phyloP scores from a whole-genome alignment of 2,113 vertebrate genomes.

The Plotosus lineatus region DNA sequence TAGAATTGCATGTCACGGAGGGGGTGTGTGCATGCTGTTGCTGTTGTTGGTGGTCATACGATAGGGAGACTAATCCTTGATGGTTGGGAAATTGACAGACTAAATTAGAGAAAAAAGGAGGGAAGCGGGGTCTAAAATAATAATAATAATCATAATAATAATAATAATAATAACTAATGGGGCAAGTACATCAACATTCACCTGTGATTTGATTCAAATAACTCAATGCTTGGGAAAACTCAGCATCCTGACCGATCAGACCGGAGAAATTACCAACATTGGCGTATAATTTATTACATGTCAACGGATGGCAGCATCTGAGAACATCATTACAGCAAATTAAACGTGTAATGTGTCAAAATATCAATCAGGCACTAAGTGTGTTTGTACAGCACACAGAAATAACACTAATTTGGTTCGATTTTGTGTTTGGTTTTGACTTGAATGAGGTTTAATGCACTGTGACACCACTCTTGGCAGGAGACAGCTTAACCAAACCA shows the following conservation, averaged over 20 bases:
- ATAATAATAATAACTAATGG: no score
- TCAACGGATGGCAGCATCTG: not conserved
- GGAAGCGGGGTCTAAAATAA: no score
- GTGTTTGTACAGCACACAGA: not conserved
- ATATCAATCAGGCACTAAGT: not conserved
- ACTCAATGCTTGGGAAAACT: no score
- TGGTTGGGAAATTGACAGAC: no score
- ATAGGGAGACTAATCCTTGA: no score
- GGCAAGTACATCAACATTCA: not conserved
- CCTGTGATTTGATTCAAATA: not conserved
- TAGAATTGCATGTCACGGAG: no score
- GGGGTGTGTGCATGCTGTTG: no score
- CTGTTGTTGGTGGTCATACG: no score
- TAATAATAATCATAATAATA: no score
- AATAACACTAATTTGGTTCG: slow-evolving; percentile 22
- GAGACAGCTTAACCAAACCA: not conserved
- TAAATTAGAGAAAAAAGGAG: no score
- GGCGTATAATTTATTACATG: not conserved
- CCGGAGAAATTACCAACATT: not conserved
- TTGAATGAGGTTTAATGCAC: slow-evolving; percentile 22
- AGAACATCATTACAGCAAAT: not conserved
- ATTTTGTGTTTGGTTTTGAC: slow-evolving; percentile 26
- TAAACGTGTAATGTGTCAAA: not conserved
- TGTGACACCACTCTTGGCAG: slow-evolving; percentile 25
- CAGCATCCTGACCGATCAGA: not conserved